A percentile compares a stretch with the other conserved stretches of the same genome.
Evolutionary conservation across 2,888 invertebrate genomes (phyloP).

Genomic region (Plutella xylostella): DNA sequence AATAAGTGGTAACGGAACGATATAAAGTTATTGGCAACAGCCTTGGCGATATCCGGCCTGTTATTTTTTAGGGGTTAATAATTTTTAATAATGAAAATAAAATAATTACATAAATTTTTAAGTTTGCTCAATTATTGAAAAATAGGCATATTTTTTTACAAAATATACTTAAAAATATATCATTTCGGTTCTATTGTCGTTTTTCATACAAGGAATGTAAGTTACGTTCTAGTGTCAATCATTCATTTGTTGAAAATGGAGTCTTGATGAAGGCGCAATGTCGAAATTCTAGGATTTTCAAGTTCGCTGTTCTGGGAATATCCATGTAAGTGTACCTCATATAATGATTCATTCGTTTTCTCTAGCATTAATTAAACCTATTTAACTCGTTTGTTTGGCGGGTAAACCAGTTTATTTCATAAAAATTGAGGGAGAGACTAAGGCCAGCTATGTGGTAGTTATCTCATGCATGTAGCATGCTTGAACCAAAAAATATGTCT

Average conservation of each 20-base stretch:
- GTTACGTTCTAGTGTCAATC: slow-evolving; percentile 32
- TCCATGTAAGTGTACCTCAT: slow-evolving; percentile 37
- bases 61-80: no score
- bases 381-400: slow-evolving; percentile 23
- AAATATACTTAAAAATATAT: no score
- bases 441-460: slow-evolving; percentile 36
- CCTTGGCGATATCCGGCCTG: no score
- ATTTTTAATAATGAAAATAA: no score
- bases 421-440: slow-evolving; percentile 65
- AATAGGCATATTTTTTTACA: no score
- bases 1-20: no score
- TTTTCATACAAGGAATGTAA: no score
- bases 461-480: slow-evolving; percentile 43
- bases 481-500: slow-evolving; percentile 27
- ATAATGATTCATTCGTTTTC: slow-evolving; percentile 39
- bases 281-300: slow-evolving; percentile 52
- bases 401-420: slow-evolving; percentile 29
- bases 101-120: no score
- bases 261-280: slow-evolving; percentile 57
- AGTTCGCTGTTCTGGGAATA: slow-evolving; percentile 48
- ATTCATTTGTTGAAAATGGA: slow-evolving; percentile 69
- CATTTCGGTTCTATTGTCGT: no score
- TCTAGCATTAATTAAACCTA: slow-evolving; percentile 26
- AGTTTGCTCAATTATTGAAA: no score
- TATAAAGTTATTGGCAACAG: no score